Conservation (phyloP, 2,888 invertebrate species). For the Notodonta dromedarius region DNA sequence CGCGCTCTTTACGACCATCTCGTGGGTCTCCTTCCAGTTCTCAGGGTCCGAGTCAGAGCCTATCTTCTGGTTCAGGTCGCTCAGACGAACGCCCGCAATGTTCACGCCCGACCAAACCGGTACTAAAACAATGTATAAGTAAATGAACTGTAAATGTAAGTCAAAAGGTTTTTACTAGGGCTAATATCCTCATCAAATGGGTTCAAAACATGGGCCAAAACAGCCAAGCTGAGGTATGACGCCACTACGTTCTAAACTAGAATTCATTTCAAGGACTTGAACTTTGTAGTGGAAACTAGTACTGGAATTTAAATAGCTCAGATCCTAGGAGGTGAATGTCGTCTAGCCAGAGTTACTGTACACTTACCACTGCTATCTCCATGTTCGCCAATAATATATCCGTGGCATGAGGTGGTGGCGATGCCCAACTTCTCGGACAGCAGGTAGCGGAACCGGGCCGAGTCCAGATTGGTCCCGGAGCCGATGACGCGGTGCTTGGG, state of each 20-base stretch:
- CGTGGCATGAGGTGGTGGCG: slow-evolving; percentile 94
- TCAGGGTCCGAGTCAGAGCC: slow-evolving; percentile 90
- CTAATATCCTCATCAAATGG: too few species aligned
- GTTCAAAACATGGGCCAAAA: too few species aligned
- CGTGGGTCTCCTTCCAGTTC: slow-evolving; percentile 91
- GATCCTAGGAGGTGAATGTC: too few species aligned
- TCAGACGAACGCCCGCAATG: slow-evolving; percentile 93
- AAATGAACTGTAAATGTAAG: too few species aligned
- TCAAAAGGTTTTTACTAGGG: too few species aligned
- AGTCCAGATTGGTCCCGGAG: slow-evolving; percentile 96
- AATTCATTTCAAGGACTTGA: too few species aligned
- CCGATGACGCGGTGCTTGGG: slow-evolving; percentile 95
- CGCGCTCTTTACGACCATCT: slow-evolving; percentile 92
- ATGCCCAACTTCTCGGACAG: slow-evolving; percentile 92
- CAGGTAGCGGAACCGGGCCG: slow-evolving; percentile 94
- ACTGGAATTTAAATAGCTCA: too few species aligned
- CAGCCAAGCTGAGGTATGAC: too few species aligned
- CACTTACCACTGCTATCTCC: slow-evolving; percentile 92
- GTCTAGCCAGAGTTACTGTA: neutral
- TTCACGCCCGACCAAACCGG: slow-evolving; percentile 98
- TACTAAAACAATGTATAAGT: slow-evolving; percentile 82
- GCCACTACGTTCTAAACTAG: too few species aligned
- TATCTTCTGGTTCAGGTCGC: slow-evolving; percentile 89
- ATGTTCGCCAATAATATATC: slow-evolving; percentile 97
- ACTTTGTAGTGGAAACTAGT: too few species aligned